Percentiles rank a stretch among this genome's conserved stretches.
Evolutionary conservation across 2,797 vertebrate species (phyloP).

Genomic region (Meda fulgida): DNA sequence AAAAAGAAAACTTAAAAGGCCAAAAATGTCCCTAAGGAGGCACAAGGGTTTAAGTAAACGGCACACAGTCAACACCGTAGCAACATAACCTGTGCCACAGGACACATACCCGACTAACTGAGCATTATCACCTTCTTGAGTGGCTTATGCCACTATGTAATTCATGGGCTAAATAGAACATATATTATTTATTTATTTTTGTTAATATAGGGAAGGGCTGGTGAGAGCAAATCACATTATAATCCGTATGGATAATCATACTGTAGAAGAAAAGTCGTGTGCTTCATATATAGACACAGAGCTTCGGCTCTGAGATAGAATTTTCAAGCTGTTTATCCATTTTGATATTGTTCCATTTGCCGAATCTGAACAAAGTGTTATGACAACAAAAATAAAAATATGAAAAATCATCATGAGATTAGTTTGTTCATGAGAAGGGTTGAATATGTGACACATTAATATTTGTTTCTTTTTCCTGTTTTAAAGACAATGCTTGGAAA

Average conservation of each 20-base stretch:
- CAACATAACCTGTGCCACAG: not conserved
- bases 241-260: too few species aligned
- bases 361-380: not conserved
- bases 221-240: not conserved
- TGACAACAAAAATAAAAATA: not conserved
- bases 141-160: not conserved
- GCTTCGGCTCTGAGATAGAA: not conserved
- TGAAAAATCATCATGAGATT: not conserved
- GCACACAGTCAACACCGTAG: not conserved
- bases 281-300: too few species aligned
- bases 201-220: too few species aligned
- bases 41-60: too few species aligned
- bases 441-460: not conserved
- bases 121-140: too few species aligned
- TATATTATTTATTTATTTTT: too few species aligned
- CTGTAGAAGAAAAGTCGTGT: too few species aligned
- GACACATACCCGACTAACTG: not conserved
- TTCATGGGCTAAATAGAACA: too few species aligned
- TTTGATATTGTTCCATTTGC: not conserved
- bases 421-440: not conserved
- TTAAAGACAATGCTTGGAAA: not conserved
- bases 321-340: not conserved
- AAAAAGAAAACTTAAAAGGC: too few species aligned
- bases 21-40: too few species aligned
- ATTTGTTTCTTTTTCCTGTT: not conserved